These are phyloP conservation scores for Nilaparvata lugens DNA, from an alignment of 1,140 invertebrate genomes.

Conservation along the genomic window DNA sequence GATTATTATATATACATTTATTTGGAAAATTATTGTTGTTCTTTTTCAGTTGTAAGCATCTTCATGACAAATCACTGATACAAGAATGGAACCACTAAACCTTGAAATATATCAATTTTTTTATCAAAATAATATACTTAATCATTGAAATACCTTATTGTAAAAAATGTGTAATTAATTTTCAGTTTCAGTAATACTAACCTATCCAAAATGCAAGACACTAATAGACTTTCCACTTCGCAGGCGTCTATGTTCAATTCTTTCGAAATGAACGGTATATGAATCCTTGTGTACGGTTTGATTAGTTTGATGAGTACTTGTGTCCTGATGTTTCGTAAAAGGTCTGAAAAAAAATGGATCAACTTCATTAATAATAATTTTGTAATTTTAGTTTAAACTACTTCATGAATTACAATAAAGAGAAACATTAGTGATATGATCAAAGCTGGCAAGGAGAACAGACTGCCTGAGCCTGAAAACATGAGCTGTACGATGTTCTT, in stretches of 20 bases:
- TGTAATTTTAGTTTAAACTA: no score
- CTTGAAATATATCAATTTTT: not conserved
- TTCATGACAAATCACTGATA: no score
- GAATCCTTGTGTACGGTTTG: constrained; percentile 95
- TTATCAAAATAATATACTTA: not conserved
- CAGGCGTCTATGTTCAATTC: constrained; percentile 92
- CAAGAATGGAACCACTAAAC: no score
- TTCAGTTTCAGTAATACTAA: constrained; percentile 38
- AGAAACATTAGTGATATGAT: no score
- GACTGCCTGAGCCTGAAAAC: no score
- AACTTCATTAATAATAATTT: no score
- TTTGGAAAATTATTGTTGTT: not conserved
- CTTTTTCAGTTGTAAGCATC: not conserved
- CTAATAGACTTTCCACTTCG: constrained; percentile 94
- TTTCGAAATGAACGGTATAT: constrained; percentile 96
- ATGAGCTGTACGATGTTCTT: no score
- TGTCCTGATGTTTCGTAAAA: constrained; percentile 94
- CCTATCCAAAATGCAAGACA: constrained; percentile 98
- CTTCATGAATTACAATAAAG: no score
- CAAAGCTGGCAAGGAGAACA: no score
- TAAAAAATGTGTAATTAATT: no score
- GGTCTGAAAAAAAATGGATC: constrained; percentile 61
- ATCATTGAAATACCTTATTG: no score
- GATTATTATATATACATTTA: not conserved
- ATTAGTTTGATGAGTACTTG: constrained; percentile 95